Conservation (phyloP, 2,888 invertebrate genomes). For the Antheraea yamamai region DNA sequence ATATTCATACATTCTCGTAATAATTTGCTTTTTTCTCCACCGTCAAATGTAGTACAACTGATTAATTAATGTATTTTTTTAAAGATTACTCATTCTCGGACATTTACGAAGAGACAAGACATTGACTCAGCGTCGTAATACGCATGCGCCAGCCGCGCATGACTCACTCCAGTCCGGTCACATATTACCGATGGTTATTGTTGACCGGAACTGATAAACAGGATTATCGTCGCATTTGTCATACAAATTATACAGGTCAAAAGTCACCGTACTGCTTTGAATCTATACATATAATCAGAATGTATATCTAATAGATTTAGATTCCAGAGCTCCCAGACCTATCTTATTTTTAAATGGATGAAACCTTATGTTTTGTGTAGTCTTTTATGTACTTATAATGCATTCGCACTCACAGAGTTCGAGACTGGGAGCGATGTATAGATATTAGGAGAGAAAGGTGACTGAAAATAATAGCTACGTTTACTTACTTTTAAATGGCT, state of each 20-base stretch:
- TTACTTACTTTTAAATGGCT: too few relatives aligned
- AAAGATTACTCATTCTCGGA: slow-evolving; percentile 39
- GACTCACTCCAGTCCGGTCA: slow-evolving; percentile 40
- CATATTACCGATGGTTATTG: not conserved
- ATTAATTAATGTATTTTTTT: not conserved
- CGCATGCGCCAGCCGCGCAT: slow-evolving; percentile 46
- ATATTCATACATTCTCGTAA: not conserved
- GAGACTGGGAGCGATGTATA: too few relatives aligned
- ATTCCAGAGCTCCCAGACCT: too few relatives aligned
- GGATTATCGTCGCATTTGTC: slow-evolving; percentile 19
- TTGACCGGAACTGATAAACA: slow-evolving; percentile 26
- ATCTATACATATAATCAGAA: too few relatives aligned
- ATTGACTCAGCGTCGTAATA: slow-evolving; percentile 65
- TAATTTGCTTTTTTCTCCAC: not conserved
- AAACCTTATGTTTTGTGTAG: too few relatives aligned
- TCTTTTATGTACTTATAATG: too few relatives aligned
- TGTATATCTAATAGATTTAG: too few relatives aligned
- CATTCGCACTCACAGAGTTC: too few relatives aligned
- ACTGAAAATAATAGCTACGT: too few relatives aligned
- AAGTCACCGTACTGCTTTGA: not conserved
- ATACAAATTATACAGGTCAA: slow-evolving; percentile 5
- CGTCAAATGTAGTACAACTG: not conserved
- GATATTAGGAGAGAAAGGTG: too few relatives aligned
- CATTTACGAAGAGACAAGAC: slow-evolving; percentile 42
- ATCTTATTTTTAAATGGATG: too few relatives aligned